A percentile compares a stretch with the other conserved stretches of the same genome.
Evolutionary conservation across 2,797 vertebrate species (phyloP).

Genomic region (Cryptoblepharus egeriae): DNA sequence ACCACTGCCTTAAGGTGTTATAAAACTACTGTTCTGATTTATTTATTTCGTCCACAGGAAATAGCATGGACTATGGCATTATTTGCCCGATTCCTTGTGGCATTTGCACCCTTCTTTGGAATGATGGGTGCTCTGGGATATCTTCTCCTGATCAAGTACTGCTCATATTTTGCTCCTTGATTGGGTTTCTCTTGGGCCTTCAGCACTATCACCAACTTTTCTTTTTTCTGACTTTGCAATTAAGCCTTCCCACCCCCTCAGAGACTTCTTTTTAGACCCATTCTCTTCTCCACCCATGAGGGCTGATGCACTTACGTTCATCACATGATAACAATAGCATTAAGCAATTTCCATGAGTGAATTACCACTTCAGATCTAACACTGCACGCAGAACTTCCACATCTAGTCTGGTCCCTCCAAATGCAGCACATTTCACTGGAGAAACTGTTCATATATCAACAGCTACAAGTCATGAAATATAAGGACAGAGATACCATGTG

Average conservation of each 20-base stretch:
- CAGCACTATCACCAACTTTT: too few species aligned
- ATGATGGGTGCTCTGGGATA: constrained; percentile 78
- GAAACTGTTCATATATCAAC: background rate
- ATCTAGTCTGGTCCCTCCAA: background rate
- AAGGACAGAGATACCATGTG: background rate
- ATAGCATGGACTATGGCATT: constrained; percentile 83
- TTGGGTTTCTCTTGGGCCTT: background rate
- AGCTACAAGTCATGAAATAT: background rate
- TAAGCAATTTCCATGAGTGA: background rate
- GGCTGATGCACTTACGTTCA: background rate
- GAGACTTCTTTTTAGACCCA: background rate
- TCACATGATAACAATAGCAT: background rate
- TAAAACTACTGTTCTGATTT: background rate
- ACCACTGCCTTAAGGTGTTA: background rate
- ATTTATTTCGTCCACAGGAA: constrained; percentile 74
- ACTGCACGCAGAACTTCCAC: background rate
- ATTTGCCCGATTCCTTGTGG: constrained; percentile 80
- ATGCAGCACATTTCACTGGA: background rate
- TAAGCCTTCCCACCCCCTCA: background rate
- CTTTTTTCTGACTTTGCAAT: background rate
- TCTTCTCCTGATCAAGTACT: constrained; percentile 82
- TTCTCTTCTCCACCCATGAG: background rate
- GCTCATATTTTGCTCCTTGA: background rate
- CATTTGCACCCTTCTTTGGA: constrained; percentile 79
- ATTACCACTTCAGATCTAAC: background rate